Base-by-base conservation (phyloP, 2,113 vertebrate species). In the Meriones unguiculatus region DNA sequence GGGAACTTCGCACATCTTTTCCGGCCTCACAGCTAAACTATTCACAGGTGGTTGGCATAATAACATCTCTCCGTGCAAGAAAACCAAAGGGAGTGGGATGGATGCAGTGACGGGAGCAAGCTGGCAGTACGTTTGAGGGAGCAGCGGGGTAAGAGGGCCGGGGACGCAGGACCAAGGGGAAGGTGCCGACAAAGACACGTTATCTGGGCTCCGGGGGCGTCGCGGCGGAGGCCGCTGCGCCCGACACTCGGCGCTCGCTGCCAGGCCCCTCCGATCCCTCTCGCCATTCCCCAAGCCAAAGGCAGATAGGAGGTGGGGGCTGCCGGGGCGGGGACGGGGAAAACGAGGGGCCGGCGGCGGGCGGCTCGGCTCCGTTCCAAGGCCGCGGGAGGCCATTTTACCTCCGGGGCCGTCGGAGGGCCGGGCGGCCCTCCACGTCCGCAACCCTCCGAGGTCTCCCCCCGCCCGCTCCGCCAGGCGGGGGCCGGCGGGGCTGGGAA, bases 321-420 rank as follows among this genome's bases (percentile, higher is more conserved):
- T 0, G 38, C 67, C 89, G 57, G 80, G 93, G 89, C 15, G 94
- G 3, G 85, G 50, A 35, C 50, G 7, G n/a, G 81, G 38, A 64
- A 85, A n/a, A 8, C 57, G 22, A 41, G 82, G 82, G 59, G 82
- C 59, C 82, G 62, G 22, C 62, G 38, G 59, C 59, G 62, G 86
- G 93, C 65, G 32, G 62, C 75, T 59, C 35, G 57, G 85, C 92
- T 22, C 54, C 57, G 90, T 81, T 76, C 88, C 65, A 17, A 59
- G 89, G 70, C 98, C 87, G 89, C 90, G 90, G 98, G 98, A 98
- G 96, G 98, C 98, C 98, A 98, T 98, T 98, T 98, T 98, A 97
- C 97, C 93, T 86, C 72, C 85, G 69, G 57, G 98, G 96, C 97
- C 93, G 67, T 24, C 77, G 38, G 72, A 94, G 86, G 88, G 17